These are phyloP conservation scores for Atherinosoma microstoma DNA, from an alignment of 2,797 vertebrate species.

Conservation along the genomic window DNA sequence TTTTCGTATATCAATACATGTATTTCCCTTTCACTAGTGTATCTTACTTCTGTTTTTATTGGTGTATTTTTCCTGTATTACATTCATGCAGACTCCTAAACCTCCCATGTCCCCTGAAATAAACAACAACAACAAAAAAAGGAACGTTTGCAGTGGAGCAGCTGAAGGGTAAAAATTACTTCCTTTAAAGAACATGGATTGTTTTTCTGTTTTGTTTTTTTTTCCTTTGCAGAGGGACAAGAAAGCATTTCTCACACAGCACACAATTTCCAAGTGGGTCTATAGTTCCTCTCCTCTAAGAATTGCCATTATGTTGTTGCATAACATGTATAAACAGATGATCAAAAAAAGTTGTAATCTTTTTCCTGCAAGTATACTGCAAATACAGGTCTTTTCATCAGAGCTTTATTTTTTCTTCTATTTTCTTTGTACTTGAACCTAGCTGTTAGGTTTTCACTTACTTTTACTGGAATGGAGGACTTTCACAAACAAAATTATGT, in stretches of 20 bases:
- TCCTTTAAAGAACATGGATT: constrained; percentile 56
- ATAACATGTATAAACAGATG: neutral
- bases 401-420: neutral
- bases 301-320: neutral
- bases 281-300: constrained; percentile 6
- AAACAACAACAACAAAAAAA: constrained; percentile 4
- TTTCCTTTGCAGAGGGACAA: constrained; percentile 38
- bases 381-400: neutral
- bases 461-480: neutral
- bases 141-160: constrained; percentile 34
- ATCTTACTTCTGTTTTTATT: neutral
- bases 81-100: constrained; percentile 4
- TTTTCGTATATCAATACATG: constrained; percentile 19
- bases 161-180: constrained; percentile 50
- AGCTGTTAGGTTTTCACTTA: neutral
- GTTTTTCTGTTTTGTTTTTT: constrained; percentile 3
- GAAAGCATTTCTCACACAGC: constrained; percentile 37
- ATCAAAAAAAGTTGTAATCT: too few relatives aligned
- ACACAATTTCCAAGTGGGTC: constrained; percentile 17
- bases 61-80: constrained; percentile 6
- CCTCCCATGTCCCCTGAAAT: constrained; percentile 14
- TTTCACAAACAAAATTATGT: neutral
- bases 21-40: neutral
- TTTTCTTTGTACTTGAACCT: neutral
- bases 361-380: neutral